Evolutionary conservation across 2,888 invertebrate species (phyloP).

Genomic region (Acanthococcus lagerstroemiae): DNA sequence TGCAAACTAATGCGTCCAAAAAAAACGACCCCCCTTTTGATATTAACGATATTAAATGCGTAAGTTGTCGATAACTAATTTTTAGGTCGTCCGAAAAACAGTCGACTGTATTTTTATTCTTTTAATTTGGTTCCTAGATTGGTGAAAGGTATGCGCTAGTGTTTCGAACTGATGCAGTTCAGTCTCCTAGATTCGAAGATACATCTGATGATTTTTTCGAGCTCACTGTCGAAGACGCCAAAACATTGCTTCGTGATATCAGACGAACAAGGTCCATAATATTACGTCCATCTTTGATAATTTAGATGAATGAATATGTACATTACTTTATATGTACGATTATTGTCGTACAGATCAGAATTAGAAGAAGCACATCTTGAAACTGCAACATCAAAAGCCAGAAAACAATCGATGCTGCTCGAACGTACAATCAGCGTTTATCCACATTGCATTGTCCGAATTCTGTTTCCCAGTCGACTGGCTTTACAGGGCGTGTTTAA

Average conservation of each 20-base stretch:
- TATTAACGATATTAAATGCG: constrained; percentile 17
- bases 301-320: not conserved
- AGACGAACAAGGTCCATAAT: constrained; percentile 47
- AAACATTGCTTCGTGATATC: constrained; percentile 61
- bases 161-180: constrained; percentile 54
- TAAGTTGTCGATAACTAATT: not conserved
- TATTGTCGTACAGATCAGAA: constrained; percentile 44
- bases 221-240: constrained; percentile 70
- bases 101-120: not conserved
- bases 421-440: constrained; percentile 55
- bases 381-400: constrained; percentile 53
- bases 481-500: constrained; percentile 78
- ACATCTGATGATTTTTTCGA: constrained; percentile 82
- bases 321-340: constrained; percentile 17
- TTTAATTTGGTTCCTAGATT: constrained; percentile 45
- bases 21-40: not conserved
- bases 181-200: constrained; percentile 49
- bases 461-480: constrained; percentile 76
- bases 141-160: constrained; percentile 65
- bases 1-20: not conserved
- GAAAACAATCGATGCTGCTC: constrained; percentile 49
- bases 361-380: constrained; percentile 63
- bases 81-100: no score
- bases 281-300: not conserved
- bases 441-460: constrained; percentile 64